These are phyloP conservation scores for Anhinga rufa DNA, from an alignment of 2,113 vertebrate genomes.

Conservation along the genomic window DNA sequence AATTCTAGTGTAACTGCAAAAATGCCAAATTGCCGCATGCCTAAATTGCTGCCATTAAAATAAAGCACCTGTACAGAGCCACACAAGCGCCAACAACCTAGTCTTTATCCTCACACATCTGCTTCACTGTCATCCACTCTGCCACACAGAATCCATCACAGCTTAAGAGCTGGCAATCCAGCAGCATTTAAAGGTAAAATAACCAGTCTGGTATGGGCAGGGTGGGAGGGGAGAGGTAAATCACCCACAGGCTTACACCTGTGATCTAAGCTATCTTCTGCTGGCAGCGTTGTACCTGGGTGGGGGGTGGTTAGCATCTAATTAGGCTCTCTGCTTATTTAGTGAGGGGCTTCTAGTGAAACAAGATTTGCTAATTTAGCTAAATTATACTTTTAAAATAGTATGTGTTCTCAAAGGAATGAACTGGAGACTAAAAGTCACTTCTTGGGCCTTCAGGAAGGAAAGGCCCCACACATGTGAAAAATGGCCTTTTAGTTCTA, in stretches of 20 bases:
- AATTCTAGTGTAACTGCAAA: neutral
- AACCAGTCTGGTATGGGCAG: neutral
- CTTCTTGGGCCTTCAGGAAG: neutral
- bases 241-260: neutral
- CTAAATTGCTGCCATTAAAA: neutral
- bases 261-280: neutral
- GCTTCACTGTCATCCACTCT: neutral
- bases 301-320: neutral
- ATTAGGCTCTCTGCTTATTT: neutral
- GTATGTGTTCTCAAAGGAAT: neutral
- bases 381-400: neutral
- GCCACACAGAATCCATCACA: neutral
- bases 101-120: conserved; percentile 11
- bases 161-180: neutral
- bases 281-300: neutral
- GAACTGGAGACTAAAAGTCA: neutral
- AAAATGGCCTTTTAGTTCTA: neutral
- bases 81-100: neutral
- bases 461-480: neutral
- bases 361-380: neutral
- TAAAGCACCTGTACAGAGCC: neutral
- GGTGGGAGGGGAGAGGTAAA: neutral
- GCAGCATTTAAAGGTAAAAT: conserved; percentile 34
- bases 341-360: neutral
- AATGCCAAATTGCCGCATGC: neutral